Evolutionary conservation across 2,888 invertebrate genomes (phyloP).

Genomic region (Abrostola tripartita): DNA sequence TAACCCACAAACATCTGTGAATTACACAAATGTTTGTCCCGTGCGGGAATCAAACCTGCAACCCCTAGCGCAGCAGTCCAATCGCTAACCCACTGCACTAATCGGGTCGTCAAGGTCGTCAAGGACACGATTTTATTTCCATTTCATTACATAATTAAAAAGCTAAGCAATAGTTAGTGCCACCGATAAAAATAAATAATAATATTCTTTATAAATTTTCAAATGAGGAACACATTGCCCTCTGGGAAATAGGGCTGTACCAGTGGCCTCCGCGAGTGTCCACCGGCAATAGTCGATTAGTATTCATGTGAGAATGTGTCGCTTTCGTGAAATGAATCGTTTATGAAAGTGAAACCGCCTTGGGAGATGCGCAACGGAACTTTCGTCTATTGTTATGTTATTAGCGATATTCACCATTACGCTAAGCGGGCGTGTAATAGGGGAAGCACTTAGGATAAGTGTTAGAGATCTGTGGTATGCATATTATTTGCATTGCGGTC

Average conservation of each 20-base stretch:
- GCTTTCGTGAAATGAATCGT: slow-evolving; percentile 70
- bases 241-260: slow-evolving; percentile 45
- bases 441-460: slow-evolving; percentile 38
- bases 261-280: slow-evolving; percentile 21
- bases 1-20: no score
- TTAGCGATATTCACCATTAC: slow-evolving; percentile 46
- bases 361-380: slow-evolving; percentile 61
- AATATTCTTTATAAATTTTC: slow-evolving; percentile 18
- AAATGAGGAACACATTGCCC: slow-evolving; percentile 56
- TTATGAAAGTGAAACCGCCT: slow-evolving; percentile 75
- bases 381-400: slow-evolving; percentile 63
- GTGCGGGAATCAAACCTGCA: no score
- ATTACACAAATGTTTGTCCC: no score
- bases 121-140: no score
- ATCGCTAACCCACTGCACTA: no score
- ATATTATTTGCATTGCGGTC: slow-evolving; percentile 24
- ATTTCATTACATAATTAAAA: no score
- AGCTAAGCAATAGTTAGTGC: no score
- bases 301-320: slow-evolving; percentile 62
- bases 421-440: slow-evolving; percentile 50
- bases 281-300: slow-evolving; percentile 55
- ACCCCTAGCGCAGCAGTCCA: no score
- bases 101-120: no score
- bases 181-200: no score
- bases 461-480: slow-evolving; percentile 21